Conservation (phyloP, 2,113 vertebrate genomes). For the Gallinago media region DNA sequence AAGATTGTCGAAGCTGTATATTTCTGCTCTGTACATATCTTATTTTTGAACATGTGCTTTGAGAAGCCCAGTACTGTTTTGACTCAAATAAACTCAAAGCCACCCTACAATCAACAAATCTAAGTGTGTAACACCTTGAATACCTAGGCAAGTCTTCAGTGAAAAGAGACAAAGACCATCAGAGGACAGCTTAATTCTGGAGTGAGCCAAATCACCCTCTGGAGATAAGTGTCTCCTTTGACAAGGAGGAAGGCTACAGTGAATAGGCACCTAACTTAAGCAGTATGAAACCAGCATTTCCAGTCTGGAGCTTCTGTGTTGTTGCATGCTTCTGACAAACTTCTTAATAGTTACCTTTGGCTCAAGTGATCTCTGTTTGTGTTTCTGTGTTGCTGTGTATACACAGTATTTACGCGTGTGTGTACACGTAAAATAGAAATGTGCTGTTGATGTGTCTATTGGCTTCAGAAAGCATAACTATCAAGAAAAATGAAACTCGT, state of each 20-base stretch:
- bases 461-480: not conserved
- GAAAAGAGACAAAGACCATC: not conserved
- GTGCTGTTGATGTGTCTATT: not conserved
- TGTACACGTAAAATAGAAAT: not conserved
- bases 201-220: not conserved
- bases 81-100: not conserved
- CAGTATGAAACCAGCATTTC: conserved; percentile 25
- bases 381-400: not conserved
- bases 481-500: not conserved
- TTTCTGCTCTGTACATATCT: accelerated
- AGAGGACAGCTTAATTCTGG: not conserved
- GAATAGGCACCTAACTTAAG: not conserved
- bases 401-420: not conserved
- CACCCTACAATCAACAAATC: not conserved
- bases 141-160: not conserved
- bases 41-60: not conserved
- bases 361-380: not conserved
- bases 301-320: conserved; percentile 2
- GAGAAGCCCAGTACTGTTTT: not conserved
- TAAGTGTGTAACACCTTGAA: not conserved
- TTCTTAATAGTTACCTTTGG: not conserved
- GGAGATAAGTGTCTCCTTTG: not conserved
- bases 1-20: not conserved
- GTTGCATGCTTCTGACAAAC: not conserved
- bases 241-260: not conserved